These are phyloP conservation scores for Smittia aterrima DNA, from an alignment of 2,888 invertebrate species.

Conservation along the genomic window DNA sequence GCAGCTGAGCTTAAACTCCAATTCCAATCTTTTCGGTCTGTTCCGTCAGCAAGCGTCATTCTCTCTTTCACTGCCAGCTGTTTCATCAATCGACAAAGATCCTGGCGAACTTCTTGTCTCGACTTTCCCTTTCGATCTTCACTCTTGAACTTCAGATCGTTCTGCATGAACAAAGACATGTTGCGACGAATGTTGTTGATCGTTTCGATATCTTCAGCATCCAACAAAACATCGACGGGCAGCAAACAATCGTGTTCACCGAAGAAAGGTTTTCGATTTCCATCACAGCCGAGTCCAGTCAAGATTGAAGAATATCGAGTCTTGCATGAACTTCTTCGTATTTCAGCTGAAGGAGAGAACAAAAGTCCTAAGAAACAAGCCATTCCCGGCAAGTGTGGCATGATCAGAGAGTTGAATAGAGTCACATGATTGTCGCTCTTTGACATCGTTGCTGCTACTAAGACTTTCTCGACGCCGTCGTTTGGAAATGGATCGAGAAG, in stretches of 20 bases:
- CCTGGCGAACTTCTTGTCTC: no score
- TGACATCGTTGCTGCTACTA: constrained; percentile 65
- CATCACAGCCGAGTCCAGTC: constrained; percentile 77
- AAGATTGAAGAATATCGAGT: constrained; percentile 74
- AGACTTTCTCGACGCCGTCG: constrained; percentile 50
- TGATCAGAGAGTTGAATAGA: constrained; percentile 78
- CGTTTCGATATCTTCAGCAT: constrained; percentile 62
- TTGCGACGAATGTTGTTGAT: constrained; percentile 64
- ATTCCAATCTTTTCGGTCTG: no score
- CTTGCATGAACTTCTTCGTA: constrained; percentile 65
- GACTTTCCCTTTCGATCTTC: not conserved
- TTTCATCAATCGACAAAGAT: not conserved
- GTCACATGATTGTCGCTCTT: constrained; percentile 58
- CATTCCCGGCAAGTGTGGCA: constrained; percentile 86
- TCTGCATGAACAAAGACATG: constrained; percentile 58
- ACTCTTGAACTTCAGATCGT: not conserved
- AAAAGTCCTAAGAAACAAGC: constrained; percentile 73
- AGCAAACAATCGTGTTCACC: constrained; percentile 84
- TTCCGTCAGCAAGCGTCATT: not conserved
- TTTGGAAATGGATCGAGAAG: constrained; percentile 78
- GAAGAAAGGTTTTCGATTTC: constrained; percentile 61
- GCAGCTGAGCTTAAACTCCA: not conserved
- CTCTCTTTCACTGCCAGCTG: not conserved
- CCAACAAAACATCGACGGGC: constrained; percentile 71
- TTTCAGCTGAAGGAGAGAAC: constrained; percentile 79